Evolutionary conservation across 2,888 invertebrate genomes (phyloP).

Genomic region (Andrena marginata): DNA sequence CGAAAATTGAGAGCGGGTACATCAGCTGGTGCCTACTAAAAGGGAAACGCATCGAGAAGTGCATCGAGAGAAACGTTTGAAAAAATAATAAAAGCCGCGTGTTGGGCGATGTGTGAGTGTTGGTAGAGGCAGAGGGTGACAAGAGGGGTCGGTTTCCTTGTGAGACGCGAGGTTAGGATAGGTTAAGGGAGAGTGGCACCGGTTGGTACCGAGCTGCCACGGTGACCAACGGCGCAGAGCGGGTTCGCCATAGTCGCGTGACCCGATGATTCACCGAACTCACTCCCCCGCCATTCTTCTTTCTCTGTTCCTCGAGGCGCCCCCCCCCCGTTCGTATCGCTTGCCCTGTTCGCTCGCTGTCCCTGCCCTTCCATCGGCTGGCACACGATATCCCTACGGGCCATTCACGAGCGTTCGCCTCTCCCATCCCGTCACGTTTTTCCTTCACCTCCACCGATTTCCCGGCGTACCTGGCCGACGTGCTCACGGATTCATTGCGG

Average conservation of each 20-base stretch:
- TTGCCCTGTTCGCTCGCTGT: conserved; percentile 52
- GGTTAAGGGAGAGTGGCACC: conserved; percentile 77
- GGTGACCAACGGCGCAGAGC: conserved; percentile 52
- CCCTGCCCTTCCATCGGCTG: conserved; percentile 61
- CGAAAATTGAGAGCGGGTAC: too few relatives aligned
- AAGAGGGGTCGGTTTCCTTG: conserved; percentile 61
- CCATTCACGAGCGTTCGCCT: conserved; percentile 59
- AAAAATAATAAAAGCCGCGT: conserved; percentile 27
- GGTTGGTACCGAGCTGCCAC: conserved; percentile 74
- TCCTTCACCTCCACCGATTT: conserved; percentile 39
- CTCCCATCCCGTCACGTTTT: conserved; percentile 46
- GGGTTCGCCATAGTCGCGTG: conserved; percentile 79
- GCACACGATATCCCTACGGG: conserved; percentile 69
- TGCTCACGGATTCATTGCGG: conserved; percentile 54
- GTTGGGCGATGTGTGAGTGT: conserved; percentile 3
- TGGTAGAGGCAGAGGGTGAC: conserved; percentile 7
- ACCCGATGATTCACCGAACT: conserved; percentile 82
- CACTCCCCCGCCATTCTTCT: conserved; percentile 56
- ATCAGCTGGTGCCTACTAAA: too few relatives aligned
- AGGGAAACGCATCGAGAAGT: not conserved
- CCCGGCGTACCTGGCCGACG: conserved; percentile 25
- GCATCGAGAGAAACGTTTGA: conserved; percentile 1
- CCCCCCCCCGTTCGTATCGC: not conserved
- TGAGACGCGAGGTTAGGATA: conserved; percentile 70
- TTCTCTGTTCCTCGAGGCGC: conserved; percentile 45